phyloP scores from a whole-genome alignment of 2,888 invertebrate genomes.

The Gortyna flavago region DNA sequence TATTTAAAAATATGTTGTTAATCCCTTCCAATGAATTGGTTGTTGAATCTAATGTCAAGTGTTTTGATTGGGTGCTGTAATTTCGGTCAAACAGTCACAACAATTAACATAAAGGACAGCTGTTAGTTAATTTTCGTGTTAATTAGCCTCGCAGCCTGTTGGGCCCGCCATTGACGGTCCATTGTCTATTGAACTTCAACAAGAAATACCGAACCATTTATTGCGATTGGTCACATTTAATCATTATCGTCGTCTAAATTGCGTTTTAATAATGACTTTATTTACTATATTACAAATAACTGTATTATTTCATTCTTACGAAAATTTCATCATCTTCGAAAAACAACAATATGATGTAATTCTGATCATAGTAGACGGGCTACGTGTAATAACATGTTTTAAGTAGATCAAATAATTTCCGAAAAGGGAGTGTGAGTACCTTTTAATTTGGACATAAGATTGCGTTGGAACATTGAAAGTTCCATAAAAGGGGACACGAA shows the following conservation, averaged over 20 bases:
- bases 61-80: background rate
- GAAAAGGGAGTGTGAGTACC: background rate
- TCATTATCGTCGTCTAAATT: background rate
- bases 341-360: slow-evolving; percentile 51
- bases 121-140: background rate
- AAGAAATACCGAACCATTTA: background rate
- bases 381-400: slow-evolving; percentile 31
- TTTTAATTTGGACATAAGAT: background rate
- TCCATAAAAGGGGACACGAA: no score
- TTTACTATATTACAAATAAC: background rate
- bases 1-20: background rate
- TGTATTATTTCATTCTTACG: slow-evolving; percentile 30
- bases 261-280: background rate
- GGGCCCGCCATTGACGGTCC: background rate
- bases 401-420: slow-evolving; percentile 37
- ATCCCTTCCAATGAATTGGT: background rate
- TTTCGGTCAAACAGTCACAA: background rate
- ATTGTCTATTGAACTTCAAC: background rate
- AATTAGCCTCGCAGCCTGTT: no score
- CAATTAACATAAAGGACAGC: background rate
- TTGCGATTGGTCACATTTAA: background rate
- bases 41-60: background rate
- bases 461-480: slow-evolving; percentile 12
- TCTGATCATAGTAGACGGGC: background rate
- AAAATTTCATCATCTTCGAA: slow-evolving; percentile 43